Conservation (phyloP, 2,113 vertebrate species). For the Myxocyprinus asiaticus region DNA sequence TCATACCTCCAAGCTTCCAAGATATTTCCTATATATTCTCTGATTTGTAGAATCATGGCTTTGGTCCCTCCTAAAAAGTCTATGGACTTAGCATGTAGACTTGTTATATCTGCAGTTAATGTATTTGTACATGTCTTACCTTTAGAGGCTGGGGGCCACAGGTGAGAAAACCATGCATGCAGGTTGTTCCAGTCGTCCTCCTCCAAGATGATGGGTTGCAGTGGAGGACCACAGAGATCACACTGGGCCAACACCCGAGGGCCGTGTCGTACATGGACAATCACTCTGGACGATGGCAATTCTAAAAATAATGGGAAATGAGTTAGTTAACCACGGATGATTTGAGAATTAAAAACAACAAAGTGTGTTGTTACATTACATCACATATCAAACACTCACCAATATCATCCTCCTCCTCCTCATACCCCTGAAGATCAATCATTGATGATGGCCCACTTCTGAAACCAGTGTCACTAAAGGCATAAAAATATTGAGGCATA, state of each 20-base stretch:
- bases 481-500: not conserved
- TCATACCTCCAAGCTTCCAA: no score
- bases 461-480: constrained; percentile 31
- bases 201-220: constrained; percentile 63
- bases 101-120: not conserved
- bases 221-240: constrained; percentile 68
- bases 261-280: not conserved
- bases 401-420: constrained; percentile 47
- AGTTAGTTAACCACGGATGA: no score
- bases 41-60: no score
- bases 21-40: no score
- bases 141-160: constrained; percentile 62
- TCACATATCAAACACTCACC: constrained; percentile 19
- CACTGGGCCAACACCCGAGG: constrained; percentile 43
- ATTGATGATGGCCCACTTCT: constrained; percentile 70
- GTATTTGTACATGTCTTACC: constrained; percentile 43
- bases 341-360: no score
- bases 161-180: constrained; percentile 62
- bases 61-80: no score
- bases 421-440: constrained; percentile 55
- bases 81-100: no score
- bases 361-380: no score
- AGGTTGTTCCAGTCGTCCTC: constrained; percentile 66
- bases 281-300: constrained; percentile 26
- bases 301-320: constrained; percentile 53